A percentile compares a stretch with the other conserved stretches of the same genome.
Evolutionary conservation across 1,140 invertebrate genomes (phyloP).

Genomic region (Conus ventricosus): DNA sequence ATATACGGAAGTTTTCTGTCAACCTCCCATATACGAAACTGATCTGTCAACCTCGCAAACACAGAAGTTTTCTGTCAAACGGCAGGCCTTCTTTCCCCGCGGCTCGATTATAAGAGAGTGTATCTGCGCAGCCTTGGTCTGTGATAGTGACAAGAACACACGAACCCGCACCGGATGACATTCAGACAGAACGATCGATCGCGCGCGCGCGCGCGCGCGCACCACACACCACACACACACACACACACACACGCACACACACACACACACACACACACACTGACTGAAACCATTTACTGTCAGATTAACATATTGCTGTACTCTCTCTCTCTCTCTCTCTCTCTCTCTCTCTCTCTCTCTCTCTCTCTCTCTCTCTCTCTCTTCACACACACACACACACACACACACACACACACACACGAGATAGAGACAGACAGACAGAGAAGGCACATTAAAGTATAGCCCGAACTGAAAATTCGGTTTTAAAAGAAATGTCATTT

Average conservation of each 20-base stretch:
- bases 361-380: neutral
- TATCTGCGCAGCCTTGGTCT: neutral
- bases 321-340: neutral
- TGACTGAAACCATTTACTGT: too few relatives aligned
- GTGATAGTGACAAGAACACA: neutral
- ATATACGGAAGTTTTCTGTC: too few relatives aligned
- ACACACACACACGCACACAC: conserved; percentile 12
- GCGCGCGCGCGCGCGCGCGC: too few relatives aligned
- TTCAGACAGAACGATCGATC: neutral
- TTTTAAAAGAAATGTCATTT: neutral
- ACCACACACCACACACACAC: conserved; percentile 11
- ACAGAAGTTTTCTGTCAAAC: too few relatives aligned
- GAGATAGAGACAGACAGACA: neutral
- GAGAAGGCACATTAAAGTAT: neutral
- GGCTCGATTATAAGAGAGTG: neutral
- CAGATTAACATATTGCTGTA: too few relatives aligned
- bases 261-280: conserved; percentile 8
- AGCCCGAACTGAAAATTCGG: neutral
- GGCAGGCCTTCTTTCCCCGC: too few relatives aligned
- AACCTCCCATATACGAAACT: too few relatives aligned
- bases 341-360: too few relatives aligned
- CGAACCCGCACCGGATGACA: neutral
- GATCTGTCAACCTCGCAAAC: too few relatives aligned
- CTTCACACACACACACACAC: too few relatives aligned
- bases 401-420: too few relatives aligned